A percentile compares a stretch with the other conserved stretches of the same genome.
phyloP scores from a whole-genome alignment of 2,888 invertebrate species.

The Dicranocentrus wangi region DNA sequence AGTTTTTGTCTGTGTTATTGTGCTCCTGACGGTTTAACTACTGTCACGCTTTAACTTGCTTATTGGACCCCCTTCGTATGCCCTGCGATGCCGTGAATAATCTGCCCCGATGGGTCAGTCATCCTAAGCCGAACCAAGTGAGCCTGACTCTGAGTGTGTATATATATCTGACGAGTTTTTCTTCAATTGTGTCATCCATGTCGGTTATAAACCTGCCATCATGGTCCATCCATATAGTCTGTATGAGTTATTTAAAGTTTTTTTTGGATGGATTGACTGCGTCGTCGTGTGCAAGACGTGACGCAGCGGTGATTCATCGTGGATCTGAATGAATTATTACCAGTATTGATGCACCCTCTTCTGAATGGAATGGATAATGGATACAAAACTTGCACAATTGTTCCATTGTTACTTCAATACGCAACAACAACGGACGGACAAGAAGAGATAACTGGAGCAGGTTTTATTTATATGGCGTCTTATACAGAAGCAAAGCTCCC shows the following conservation, averaged over 20 bases:
- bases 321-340: constrained; percentile 24
- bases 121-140: too few species aligned
- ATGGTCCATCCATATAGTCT: neutral
- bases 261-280: neutral
- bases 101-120: constrained; percentile 37
- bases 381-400: neutral
- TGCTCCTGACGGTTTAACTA: constrained; percentile 58
- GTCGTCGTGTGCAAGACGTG: constrained; percentile 28
- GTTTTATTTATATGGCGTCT: neutral
- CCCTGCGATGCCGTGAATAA: constrained; percentile 29
- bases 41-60: constrained; percentile 60
- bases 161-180: neutral
- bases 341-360: neutral
- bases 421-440: too few species aligned
- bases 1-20: constrained; percentile 40
- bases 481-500: neutral
- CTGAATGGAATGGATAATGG: neutral
- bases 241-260: neutral
- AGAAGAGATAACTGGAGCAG: constrained; percentile 1
- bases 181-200: neutral
- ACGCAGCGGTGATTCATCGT: neutral
- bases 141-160: neutral
- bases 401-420: neutral
- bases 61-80: constrained; percentile 52
- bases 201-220: neutral